phyloP scores from a whole-genome alignment of 2,113 vertebrate species.

The Barbus barbus region DNA sequence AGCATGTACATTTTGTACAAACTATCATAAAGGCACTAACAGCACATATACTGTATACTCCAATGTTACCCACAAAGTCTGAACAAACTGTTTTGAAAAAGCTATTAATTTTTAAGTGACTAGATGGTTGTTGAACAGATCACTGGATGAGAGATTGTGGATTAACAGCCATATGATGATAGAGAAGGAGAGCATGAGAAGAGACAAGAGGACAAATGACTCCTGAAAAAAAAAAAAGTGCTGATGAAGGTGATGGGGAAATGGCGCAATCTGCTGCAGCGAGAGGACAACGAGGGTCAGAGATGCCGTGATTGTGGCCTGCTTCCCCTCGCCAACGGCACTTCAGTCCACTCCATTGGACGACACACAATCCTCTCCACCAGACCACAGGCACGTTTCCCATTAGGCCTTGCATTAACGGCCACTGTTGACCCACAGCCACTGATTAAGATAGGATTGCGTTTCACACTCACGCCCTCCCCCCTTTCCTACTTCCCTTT shows the following conservation, averaged over 20 bases:
- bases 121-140: neutral
- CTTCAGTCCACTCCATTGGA: conserved; percentile 34
- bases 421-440: conserved; percentile 59
- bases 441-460: conserved; percentile 61
- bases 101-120: neutral
- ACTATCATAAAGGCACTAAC: conserved; percentile 1
- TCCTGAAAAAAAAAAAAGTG: conserved; percentile 24
- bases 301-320: conserved; percentile 40
- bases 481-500: neutral
- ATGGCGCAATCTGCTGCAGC: conserved; percentile 66
- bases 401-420: conserved; percentile 59
- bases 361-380: conserved; percentile 37
- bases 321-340: conserved; percentile 2
- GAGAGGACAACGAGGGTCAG: conserved; percentile 53
- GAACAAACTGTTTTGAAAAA: neutral
- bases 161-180: neutral
- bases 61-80: neutral
- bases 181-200: neutral
- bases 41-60: neutral
- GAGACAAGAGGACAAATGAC: neutral
- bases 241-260: conserved; percentile 71
- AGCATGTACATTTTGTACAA: conserved; percentile 6
- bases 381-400: conserved; percentile 58
- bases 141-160: neutral
- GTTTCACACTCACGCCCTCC: conserved; percentile 44